Percentiles rank a stretch among this genome's conserved stretches.
phyloP scores from a whole-genome alignment of 1,140 invertebrate genomes.

The Augochlora pura region DNA sequence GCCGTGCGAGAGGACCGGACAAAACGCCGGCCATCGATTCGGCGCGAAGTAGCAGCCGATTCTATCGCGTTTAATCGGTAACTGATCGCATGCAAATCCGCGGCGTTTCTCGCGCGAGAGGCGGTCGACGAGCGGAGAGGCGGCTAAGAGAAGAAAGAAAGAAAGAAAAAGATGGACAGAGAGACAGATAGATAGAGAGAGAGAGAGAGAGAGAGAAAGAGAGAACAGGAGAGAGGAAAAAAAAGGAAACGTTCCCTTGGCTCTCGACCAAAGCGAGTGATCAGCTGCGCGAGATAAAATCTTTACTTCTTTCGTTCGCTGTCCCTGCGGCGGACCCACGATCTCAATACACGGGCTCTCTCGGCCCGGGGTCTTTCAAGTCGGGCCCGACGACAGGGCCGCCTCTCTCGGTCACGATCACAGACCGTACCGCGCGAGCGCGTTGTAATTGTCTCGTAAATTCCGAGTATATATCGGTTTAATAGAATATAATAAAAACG shows the following conservation, averaged over 20 bases:
- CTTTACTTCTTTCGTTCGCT: conserved; percentile 55
- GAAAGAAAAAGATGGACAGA: too few species aligned
- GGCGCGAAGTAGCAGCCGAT: conserved; percentile 42
- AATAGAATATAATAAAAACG: conserved; percentile 46
- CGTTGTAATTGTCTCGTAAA: conserved; percentile 52
- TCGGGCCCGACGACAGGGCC: conserved; percentile 12
- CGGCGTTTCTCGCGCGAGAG: conserved; percentile 35
- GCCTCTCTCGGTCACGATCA: conserved; percentile 51
- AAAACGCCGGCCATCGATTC: conserved; percentile 39
- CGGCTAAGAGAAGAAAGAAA: not conserved
- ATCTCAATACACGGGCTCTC: conserved; percentile 52
- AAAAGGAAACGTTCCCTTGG: conserved; percentile 29
- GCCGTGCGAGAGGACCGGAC: too few species aligned
- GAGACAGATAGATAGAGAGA: too few species aligned
- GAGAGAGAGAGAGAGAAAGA: conserved; percentile 2
- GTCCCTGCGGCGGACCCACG: conserved; percentile 43
- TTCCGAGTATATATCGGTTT: conserved; percentile 48
- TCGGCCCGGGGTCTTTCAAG: conserved; percentile 29
- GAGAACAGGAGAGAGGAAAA: not conserved
- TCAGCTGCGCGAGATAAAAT: conserved; percentile 63
- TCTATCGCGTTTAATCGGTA: conserved; percentile 67
- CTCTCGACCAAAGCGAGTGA: conserved; percentile 45
- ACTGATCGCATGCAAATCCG: conserved; percentile 69
- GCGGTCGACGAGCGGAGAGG: conserved; percentile 18
- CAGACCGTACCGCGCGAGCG: conserved; percentile 36